Percentiles rank a stretch among this genome's conserved stretches.
Conservation (phyloP, 2,113 vertebrate species). For the Cinclus mexicanus region DNA sequence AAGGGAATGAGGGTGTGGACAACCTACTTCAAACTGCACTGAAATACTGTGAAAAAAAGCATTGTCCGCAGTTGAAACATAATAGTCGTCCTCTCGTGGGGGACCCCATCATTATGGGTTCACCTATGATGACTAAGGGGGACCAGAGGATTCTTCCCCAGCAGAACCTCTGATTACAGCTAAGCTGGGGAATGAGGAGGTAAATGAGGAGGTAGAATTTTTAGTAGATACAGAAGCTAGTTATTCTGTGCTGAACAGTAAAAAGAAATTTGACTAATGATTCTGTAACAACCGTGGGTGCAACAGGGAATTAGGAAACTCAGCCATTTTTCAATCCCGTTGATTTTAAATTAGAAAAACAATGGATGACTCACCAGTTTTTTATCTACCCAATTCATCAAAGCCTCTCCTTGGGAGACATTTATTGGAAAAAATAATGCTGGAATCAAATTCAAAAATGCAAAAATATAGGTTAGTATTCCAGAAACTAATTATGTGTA, state of each 20-base stretch:
- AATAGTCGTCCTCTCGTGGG: not conserved
- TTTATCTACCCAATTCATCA: not conserved
- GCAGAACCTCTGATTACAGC: not conserved
- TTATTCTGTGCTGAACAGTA: not conserved
- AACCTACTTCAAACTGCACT: not conserved
- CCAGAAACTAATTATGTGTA: not conserved
- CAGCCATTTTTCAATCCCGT: not conserved
- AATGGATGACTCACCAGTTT: not conserved
- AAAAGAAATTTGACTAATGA: not conserved
- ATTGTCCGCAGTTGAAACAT: not conserved
- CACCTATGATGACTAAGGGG: not conserved
- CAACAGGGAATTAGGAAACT: not conserved
- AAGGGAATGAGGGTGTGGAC: not conserved
- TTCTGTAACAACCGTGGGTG: not conserved
- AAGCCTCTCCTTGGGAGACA: not conserved
- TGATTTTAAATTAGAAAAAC: not conserved
- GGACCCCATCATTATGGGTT: not conserved
- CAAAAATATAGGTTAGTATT: not conserved
- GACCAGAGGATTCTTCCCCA: not conserved
- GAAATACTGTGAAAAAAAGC: not conserved
- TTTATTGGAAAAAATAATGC: not conserved
- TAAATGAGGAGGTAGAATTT: not conserved
- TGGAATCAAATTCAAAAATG: not conserved
- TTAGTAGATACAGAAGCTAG: not conserved
- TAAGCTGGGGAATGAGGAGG: not conserved